Evolutionary conservation across 1,140 invertebrate genomes (phyloP).

Genomic region (Dysdera silvatica): DNA sequence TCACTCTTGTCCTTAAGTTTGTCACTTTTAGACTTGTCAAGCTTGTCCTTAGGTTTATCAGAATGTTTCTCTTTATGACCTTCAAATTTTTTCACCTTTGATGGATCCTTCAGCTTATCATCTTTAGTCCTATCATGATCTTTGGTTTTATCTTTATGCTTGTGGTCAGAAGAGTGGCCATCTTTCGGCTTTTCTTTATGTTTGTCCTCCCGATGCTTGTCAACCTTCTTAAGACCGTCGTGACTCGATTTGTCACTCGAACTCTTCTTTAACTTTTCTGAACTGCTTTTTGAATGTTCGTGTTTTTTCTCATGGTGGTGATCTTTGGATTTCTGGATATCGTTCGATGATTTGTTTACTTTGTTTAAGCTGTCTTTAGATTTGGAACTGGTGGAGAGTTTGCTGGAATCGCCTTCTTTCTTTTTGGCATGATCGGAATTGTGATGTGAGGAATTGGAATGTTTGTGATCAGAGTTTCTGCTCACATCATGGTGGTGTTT

Average conservation of each 20-base stretch:
- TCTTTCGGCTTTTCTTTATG: constrained; percentile 25
- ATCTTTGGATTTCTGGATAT: neutral
- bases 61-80: neutral
- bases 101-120: constrained; percentile 3
- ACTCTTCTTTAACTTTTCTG: constrained; percentile 7
- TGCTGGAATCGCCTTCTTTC: constrained; percentile 7
- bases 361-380: constrained; percentile 6
- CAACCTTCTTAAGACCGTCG: constrained; percentile 1
- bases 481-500: constrained; percentile 6
- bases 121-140: constrained; percentile 6
- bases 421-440: constrained; percentile 21
- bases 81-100: neutral
- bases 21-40: neutral
- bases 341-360: neutral
- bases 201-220: constrained; percentile 4
- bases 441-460: constrained; percentile 2
- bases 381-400: neutral
- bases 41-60: constrained; percentile 12
- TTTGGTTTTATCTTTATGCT: constrained; percentile 12
- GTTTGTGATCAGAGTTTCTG: neutral
- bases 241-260: neutral
- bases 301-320: constrained; percentile 21
- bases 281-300: neutral
- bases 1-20: constrained; percentile 7
- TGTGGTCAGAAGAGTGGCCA: constrained; percentile 1